A percentile compares a stretch with the other conserved stretches of the same genome.
These are phyloP conservation scores for Patiria pectinifera DNA, from an alignment of 53 echinoderm and acorn worm species.

Conservation along the genomic window DNA sequence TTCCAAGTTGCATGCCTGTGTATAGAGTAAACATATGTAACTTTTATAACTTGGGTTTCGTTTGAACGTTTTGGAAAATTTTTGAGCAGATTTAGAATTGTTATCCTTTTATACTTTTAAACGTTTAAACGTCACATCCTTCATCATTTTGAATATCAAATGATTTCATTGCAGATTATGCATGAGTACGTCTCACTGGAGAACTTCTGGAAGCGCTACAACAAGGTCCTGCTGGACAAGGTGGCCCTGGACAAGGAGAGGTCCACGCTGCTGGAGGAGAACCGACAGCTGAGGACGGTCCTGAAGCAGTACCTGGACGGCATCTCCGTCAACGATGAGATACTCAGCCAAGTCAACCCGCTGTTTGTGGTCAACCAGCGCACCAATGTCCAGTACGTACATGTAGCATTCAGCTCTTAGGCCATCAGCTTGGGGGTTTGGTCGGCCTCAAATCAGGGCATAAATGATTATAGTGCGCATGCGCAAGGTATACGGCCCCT, in stretches of 20 bases:
- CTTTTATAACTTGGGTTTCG: no score
- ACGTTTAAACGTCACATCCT: neutral
- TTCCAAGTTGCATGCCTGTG: no score
- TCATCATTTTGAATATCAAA: neutral
- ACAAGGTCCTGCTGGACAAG: conserved; percentile 94
- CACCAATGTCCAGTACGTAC: conserved; percentile 96
- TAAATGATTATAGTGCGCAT: no score
- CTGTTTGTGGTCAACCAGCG: conserved; percentile 98
- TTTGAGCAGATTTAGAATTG: no score
- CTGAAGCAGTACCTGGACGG: conserved; percentile 99
- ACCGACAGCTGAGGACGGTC: conserved; percentile 86
- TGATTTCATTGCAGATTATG: conserved; percentile 78
- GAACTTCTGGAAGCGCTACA: conserved; percentile 99
- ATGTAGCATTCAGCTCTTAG: no score
- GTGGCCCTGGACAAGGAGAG: conserved; percentile 95
- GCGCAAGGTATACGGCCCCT: no score
- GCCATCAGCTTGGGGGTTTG: no score
- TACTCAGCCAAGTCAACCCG: conserved; percentile 95
- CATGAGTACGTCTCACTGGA: conserved; percentile 94
- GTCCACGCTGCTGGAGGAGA: conserved; percentile 83
- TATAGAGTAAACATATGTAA: no score
- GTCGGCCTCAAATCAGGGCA: no score
- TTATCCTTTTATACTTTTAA: no score
- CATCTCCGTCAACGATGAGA: conserved; percentile 99
- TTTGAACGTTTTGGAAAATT: no score